Evolutionary conservation across 2,797 vertebrate genomes (phyloP).

Genomic region (Micrastur ruficollis): DNA sequence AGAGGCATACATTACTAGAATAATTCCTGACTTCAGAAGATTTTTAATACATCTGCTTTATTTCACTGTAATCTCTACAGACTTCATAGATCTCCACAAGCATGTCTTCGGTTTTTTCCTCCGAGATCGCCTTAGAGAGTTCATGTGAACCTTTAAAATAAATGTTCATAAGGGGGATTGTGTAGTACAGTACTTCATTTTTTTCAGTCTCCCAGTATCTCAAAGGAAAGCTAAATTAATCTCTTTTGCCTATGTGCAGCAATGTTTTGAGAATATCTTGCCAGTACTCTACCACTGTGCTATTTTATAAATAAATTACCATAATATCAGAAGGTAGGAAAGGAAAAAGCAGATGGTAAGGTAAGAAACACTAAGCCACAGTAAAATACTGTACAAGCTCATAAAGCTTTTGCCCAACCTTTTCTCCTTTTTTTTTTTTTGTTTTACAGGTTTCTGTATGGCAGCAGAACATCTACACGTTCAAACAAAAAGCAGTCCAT

Average conservation of each 20-base stretch:
- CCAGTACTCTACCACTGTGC: not conserved
- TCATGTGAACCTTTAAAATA: not conserved
- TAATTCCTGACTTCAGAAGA: not conserved
- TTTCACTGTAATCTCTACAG: not conserved
- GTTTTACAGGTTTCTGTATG: not conserved
- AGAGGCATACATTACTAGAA: not conserved
- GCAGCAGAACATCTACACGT: not conserved
- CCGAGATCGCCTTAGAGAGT: not conserved
- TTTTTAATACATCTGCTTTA: not conserved
- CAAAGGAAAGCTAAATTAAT: not conserved
- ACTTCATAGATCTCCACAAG: not conserved
- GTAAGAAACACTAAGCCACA: not conserved
- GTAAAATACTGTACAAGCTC: not conserved
- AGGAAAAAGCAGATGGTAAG: not conserved
- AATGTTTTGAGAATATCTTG: not conserved
- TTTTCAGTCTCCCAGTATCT: not conserved
- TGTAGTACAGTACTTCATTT: not conserved
- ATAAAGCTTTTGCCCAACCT: not conserved
- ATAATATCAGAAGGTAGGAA: not conserved
- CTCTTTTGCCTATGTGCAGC: not conserved
- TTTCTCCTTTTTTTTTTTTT: not conserved
- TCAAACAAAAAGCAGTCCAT: rapidly evolving
- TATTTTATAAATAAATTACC: not conserved
- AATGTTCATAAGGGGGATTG: not conserved
- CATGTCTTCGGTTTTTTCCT: not conserved